These are phyloP conservation scores for Hucho hucho DNA, from an alignment of 2,113 vertebrate genomes.

Conservation along the genomic window DNA sequence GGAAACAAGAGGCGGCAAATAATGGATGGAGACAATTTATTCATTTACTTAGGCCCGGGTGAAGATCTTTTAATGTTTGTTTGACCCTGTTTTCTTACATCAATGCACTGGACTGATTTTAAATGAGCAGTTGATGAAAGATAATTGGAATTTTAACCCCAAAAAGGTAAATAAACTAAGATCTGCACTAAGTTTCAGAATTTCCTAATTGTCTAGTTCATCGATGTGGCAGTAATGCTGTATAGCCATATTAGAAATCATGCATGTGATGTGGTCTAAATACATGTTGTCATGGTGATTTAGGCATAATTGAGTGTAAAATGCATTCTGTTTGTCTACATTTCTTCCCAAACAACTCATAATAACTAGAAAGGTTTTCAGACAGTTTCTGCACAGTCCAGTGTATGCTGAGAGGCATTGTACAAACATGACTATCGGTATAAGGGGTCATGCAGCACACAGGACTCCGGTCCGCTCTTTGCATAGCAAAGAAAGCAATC, in stretches of 20 bases:
- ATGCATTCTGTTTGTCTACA: background rate
- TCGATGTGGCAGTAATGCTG: background rate
- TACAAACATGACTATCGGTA: background rate
- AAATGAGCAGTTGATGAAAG: background rate
- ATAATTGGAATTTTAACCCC: background rate
- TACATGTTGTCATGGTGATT: background rate
- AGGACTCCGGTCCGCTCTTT: background rate
- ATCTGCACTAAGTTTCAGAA: background rate
- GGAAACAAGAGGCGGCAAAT: constrained; percentile 39
- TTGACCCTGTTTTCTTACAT: constrained; percentile 15
- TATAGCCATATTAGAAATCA: background rate
- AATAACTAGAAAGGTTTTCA: background rate
- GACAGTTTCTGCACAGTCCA: background rate
- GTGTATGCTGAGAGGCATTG: background rate
- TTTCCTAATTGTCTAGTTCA: background rate
- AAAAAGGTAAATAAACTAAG: background rate
- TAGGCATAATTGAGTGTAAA: background rate
- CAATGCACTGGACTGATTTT: background rate
- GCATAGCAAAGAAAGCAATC: background rate
- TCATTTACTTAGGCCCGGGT: constrained; percentile 3
- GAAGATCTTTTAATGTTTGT: constrained; percentile 29
- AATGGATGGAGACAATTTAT: constrained; percentile 29
- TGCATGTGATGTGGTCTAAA: background rate
- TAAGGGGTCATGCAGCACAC: background rate
- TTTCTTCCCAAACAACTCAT: background rate